Conservation (phyloP, 2,113 vertebrate genomes). For the Micronycteris hirsuta region DNA sequence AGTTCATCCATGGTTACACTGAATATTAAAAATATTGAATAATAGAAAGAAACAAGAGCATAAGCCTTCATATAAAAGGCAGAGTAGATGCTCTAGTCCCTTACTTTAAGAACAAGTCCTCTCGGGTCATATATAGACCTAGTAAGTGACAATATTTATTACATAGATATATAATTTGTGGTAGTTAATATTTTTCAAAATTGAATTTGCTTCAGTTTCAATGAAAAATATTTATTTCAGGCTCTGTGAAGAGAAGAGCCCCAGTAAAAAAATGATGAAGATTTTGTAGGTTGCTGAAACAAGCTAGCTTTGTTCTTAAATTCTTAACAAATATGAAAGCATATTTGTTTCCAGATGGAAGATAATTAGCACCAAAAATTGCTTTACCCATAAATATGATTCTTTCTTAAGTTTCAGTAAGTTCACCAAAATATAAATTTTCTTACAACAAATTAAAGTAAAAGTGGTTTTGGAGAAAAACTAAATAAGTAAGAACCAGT, state of each 20-base stretch:
- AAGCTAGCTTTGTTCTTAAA: slow-evolving; percentile 56
- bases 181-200: slow-evolving; percentile 25
- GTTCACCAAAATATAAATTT: slow-evolving; percentile 31
- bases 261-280: slow-evolving; percentile 3
- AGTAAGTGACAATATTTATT: slow-evolving; percentile 39
- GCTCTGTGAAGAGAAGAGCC: not conserved
- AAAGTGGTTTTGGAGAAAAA: not conserved
- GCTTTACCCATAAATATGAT: slow-evolving; percentile 59
- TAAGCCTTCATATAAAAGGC: slow-evolving; percentile 35
- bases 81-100: not conserved
- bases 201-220: slow-evolving; percentile 48
- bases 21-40: slow-evolving; percentile 59
- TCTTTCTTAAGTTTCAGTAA: slow-evolving; percentile 47
- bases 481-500: slow-evolving; percentile 20
- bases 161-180: not conserved
- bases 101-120: slow-evolving; percentile 1
- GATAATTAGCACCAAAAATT: slow-evolving; percentile 63
- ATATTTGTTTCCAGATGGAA: slow-evolving; percentile 73
- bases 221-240: slow-evolving; percentile 37
- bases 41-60: slow-evolving; percentile 32
- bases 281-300: slow-evolving; percentile 40
- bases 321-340: slow-evolving; percentile 40
- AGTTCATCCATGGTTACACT: slow-evolving; percentile 36
- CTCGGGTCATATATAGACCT: not conserved
- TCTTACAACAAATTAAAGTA: slow-evolving; percentile 6